phyloP scores from a whole-genome alignment of 2,888 invertebrate species.

The Mechanitis messenoides region DNA sequence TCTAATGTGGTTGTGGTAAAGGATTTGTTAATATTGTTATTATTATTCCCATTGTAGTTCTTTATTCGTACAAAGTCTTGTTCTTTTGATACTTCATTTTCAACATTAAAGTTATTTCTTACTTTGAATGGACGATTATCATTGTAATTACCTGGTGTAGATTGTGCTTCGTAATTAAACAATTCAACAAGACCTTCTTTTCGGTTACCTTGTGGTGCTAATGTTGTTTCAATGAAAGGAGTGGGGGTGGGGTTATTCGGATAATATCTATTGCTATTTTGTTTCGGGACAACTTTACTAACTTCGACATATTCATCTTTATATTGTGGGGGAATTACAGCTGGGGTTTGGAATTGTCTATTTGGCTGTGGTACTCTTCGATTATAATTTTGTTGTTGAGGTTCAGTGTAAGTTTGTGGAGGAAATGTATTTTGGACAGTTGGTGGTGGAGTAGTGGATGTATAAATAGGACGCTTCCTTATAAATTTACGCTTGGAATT shows the following conservation, averaged over 20 bases:
- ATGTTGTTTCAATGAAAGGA: slow-evolving; percentile 47
- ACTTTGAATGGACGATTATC: slow-evolving; percentile 58
- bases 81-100: slow-evolving; percentile 46
- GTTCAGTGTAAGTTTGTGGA: slow-evolving; percentile 43
- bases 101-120: slow-evolving; percentile 56
- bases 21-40: slow-evolving; percentile 37
- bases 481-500: slow-evolving; percentile 58
- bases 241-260: slow-evolving; percentile 48
- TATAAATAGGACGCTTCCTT: slow-evolving; percentile 60
- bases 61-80: slow-evolving; percentile 50
- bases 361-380: slow-evolving; percentile 41
- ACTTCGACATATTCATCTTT: slow-evolving; percentile 71
- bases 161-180: slow-evolving; percentile 66
- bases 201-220: slow-evolving; percentile 50
- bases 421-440: slow-evolving; percentile 43
- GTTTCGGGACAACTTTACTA: slow-evolving; percentile 62
- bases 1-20: slow-evolving; percentile 46
- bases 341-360: slow-evolving; percentile 36
- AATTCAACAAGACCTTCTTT: slow-evolving; percentile 66
- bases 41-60: slow-evolving; percentile 32
- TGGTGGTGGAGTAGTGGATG: slow-evolving; percentile 47
- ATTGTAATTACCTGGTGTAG: slow-evolving; percentile 53
- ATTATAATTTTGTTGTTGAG: slow-evolving; percentile 43
- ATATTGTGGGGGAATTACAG: slow-evolving; percentile 58
- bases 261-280: slow-evolving; percentile 43